A percentile compares a stretch with the other conserved stretches of the same genome.
Conservation (phyloP, 64 coral and sea anemone genomes). For the Astreopora myriophthalma region DNA sequence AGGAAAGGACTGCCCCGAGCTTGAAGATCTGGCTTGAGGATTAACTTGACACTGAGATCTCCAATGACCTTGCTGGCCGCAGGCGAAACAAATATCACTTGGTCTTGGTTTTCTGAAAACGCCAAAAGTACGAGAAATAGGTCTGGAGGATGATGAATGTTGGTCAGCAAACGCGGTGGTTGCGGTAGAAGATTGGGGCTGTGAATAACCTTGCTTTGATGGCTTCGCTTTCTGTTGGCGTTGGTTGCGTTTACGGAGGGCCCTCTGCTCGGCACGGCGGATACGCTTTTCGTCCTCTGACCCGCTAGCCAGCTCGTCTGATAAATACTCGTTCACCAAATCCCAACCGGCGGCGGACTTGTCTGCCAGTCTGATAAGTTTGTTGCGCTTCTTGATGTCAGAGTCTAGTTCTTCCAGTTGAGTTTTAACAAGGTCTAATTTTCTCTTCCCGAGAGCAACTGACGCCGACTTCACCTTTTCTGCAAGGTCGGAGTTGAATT, state of each 20-base stretch:
- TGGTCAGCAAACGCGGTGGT: no score
- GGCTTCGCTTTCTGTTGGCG: neutral
- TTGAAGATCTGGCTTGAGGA: neutral
- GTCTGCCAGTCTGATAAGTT: conserved; percentile 32
- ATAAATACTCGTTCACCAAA: conserved; percentile 32
- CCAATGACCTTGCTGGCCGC: conserved; percentile 65
- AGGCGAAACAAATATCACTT: conserved; percentile 34
- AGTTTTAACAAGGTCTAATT: neutral
- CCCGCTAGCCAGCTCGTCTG: conserved; percentile 28
- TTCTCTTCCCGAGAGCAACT: conserved; percentile 30
- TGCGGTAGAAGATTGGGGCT: no score
- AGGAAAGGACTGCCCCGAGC: neutral
- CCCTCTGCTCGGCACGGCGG: neutral
- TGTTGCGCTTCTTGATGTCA: conserved; percentile 43
- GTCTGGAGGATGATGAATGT: no score
- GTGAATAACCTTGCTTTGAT: neutral
- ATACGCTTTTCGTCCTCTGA: neutral
- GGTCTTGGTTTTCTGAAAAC: conserved; percentile 43
- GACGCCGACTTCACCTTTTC: no score
- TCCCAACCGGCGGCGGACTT: conserved; percentile 1
- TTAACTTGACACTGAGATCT: neutral
- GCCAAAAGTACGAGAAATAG: no score
- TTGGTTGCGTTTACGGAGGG: conserved; percentile 4
- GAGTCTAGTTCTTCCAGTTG: conserved; percentile 13
- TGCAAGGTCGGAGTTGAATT: conserved; percentile 15